Evolutionary conservation across 2,113 vertebrate genomes (phyloP).

Genomic region (Spilogale gracilis): DNA sequence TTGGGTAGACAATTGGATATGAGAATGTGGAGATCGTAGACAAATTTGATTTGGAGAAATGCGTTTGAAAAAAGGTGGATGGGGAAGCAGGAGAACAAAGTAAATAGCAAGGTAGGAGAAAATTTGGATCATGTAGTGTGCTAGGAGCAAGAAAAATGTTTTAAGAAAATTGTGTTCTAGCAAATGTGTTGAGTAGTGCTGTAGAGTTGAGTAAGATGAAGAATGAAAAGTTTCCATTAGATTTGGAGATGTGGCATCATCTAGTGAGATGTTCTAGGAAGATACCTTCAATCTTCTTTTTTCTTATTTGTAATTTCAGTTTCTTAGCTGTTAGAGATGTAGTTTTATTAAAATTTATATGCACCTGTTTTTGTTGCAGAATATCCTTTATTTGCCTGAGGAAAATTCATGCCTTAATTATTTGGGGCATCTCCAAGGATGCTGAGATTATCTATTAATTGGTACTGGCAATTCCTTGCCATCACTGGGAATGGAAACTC

Average conservation of each 20-base stretch:
- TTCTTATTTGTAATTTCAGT: slow-evolving; percentile 14
- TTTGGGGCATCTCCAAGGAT: neutral
- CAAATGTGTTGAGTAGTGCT: neutral
- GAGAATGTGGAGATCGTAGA: neutral
- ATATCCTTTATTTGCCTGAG: neutral
- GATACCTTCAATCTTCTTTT: neutral
- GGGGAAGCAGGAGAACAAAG: neutral
- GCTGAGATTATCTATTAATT: neutral
- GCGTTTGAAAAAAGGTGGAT: neutral
- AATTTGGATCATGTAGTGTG: neutral
- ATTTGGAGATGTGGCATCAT: neutral
- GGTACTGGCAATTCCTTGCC: neutral
- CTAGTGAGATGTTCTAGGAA: neutral
- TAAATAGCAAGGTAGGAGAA: neutral
- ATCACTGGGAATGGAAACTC: neutral
- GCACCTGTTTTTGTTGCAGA: neutral
- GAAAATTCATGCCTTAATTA: slow-evolving; percentile 26
- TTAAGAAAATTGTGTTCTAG: neutral
- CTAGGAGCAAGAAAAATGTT: neutral
- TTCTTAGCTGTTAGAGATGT: neutral
- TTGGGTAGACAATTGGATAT: neutral
- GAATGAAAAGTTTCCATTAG: neutral
- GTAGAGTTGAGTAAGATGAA: neutral
- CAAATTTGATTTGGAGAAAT: neutral
- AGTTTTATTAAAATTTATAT: neutral